These are phyloP conservation scores for Sarotherodon lohbergeri DNA, from an alignment of 2,113 vertebrate species.

Conservation along the genomic window DNA sequence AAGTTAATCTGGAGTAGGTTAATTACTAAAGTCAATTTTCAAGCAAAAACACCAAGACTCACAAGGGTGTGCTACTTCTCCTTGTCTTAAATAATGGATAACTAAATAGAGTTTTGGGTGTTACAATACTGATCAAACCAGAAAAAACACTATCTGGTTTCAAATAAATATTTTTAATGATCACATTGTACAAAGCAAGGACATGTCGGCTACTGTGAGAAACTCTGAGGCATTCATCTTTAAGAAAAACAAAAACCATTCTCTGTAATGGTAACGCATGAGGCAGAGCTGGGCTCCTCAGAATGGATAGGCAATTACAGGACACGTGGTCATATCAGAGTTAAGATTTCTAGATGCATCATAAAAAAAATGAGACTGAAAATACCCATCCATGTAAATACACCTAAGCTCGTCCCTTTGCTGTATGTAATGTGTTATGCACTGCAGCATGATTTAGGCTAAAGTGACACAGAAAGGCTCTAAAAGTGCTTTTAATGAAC, in stretches of 20 bases:
- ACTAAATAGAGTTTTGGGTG: not conserved
- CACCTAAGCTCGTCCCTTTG: not conserved
- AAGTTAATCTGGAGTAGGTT: not conserved
- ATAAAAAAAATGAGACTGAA: not conserved
- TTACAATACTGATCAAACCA: not conserved
- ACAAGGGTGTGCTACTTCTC: not conserved
- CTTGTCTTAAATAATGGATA: not conserved
- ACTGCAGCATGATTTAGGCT: not conserved
- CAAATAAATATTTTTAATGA: not conserved
- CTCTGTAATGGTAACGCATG: not conserved
- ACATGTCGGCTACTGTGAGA: not conserved
- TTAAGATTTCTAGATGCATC: not conserved
- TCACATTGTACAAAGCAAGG: not conserved
- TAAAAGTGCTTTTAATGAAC: not conserved
- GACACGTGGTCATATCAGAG: not conserved
- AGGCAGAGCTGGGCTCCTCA: not conserved
- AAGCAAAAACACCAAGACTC: not conserved
- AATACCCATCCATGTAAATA: not conserved
- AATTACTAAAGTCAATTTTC: not conserved
- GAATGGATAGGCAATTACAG: not conserved
- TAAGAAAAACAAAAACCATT: not conserved
- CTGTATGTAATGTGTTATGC: not conserved
- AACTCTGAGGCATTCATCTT: not conserved
- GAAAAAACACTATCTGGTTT: not conserved
- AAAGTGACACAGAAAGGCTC: not conserved